A percentile compares a stretch with the other conserved stretches of the same genome.
These are phyloP conservation scores for Leptosomus discolor DNA, from an alignment of 2,113 vertebrate genomes.

Conservation along the genomic window DNA sequence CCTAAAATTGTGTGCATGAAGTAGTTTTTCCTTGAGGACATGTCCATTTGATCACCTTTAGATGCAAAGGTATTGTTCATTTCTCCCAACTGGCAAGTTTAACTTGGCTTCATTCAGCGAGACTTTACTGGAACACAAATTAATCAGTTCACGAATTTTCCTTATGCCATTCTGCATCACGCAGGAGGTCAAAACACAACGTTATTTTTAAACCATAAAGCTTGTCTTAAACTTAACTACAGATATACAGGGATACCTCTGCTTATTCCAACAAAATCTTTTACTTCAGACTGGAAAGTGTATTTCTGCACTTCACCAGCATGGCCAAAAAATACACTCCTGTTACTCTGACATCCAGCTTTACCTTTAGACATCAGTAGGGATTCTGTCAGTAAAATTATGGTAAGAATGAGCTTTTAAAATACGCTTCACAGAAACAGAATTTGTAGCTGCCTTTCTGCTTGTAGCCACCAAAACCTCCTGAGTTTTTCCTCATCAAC, in stretches of 20 bases:
- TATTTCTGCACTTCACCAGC: background rate
- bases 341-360: background rate
- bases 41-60: background rate
- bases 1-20: background rate
- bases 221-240: background rate
- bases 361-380: background rate
- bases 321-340: background rate
- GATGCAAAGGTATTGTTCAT: background rate
- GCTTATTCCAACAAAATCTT: background rate
- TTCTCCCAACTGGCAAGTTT: background rate
- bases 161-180: background rate
- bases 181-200: background rate
- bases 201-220: background rate
- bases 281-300: background rate
- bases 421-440: background rate
- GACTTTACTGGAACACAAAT: background rate
- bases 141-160: background rate
- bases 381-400: background rate
- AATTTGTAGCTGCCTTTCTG: background rate
- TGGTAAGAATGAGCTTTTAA: background rate
- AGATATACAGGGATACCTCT: background rate
- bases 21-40: background rate
- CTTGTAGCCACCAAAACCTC: background rate
- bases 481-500: background rate
- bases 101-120: background rate